A percentile compares a stretch with the other conserved stretches of the same genome.
Evolutionary conservation across 2,888 invertebrate species (phyloP).

Genomic region (Folsomia manolachei): DNA sequence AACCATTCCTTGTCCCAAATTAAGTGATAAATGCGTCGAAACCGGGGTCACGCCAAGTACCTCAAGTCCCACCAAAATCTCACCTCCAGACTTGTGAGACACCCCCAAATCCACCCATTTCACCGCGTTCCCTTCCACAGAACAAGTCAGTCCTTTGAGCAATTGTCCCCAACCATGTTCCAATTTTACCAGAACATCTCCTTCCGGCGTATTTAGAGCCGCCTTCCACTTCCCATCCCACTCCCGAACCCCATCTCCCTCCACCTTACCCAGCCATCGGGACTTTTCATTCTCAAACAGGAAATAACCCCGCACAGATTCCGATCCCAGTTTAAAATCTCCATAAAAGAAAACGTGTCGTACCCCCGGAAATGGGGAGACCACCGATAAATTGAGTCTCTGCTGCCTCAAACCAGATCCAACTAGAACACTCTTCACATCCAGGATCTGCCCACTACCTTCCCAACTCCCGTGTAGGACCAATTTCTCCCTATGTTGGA

Average conservation of each 20-base stretch:
- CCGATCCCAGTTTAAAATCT: conserved; percentile 23
- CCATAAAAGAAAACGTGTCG: conserved; percentile 31
- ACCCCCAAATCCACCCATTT: conserved; percentile 11
- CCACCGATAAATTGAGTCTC: conserved; percentile 35
- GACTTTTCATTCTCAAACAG: conserved; percentile 44
- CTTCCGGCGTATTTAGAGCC: conserved; percentile 42
- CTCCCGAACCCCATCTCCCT: conserved; percentile 24
- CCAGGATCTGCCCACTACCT: conserved; percentile 37
- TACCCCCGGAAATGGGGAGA: conserved; percentile 39
- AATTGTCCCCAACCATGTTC: conserved; percentile 3
- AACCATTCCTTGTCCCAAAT: background rate
- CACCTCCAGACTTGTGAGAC: background rate
- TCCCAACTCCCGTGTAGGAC: conserved; percentile 24
- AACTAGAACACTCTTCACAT: conserved; percentile 36
- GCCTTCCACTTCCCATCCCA: conserved; percentile 28
- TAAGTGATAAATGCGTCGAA: background rate
- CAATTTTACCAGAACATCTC: conserved; percentile 35
- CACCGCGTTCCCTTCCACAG: conserved; percentile 15
- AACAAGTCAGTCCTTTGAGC: background rate
- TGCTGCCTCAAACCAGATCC: conserved; percentile 32
- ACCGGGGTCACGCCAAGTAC: background rate
- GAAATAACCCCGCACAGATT: conserved; percentile 13
- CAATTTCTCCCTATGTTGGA: conserved; percentile 17
- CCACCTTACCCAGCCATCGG: conserved; percentile 39
- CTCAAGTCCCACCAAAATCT: background rate